Evolutionary conservation across 2,888 invertebrate genomes (phyloP).

Genomic region (Lottia gigantea): DNA sequence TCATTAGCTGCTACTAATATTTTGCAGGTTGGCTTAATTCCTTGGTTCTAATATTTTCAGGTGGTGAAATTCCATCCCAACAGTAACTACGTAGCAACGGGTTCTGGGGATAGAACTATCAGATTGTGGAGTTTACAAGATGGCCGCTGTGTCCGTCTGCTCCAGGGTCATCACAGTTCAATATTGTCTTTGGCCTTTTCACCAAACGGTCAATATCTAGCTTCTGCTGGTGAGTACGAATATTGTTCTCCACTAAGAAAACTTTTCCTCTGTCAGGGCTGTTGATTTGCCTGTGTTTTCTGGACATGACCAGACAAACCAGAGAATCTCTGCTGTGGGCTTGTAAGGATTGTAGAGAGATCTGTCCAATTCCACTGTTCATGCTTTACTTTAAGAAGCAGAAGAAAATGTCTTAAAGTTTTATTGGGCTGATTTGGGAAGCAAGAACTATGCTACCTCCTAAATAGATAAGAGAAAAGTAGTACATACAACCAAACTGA

Average conservation of each 20-base stretch:
- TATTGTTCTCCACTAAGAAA: not conserved
- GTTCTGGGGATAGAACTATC: conserved; percentile 89
- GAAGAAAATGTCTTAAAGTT: no score
- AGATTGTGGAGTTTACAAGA: conserved; percentile 88
- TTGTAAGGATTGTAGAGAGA: no score
- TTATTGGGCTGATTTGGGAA: no score
- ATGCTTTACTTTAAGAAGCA: no score
- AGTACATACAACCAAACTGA: no score
- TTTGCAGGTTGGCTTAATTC: no score
- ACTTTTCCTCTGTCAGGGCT: not conserved
- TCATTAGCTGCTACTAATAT: no score
- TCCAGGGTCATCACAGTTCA: conserved; percentile 78
- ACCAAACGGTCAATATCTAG: conserved; percentile 84
- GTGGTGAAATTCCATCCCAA: conserved; percentile 93
- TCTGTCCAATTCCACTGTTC: no score
- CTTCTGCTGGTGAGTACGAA: conserved; percentile 78
- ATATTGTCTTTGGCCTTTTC: conserved; percentile 85
- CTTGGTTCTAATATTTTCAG: conserved; percentile 70
- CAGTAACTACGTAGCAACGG: conserved; percentile 88
- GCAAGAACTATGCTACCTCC: no score
- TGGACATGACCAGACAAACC: no score
- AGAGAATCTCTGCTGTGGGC: no score
- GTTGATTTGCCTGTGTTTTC: not conserved
- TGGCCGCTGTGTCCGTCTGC: conserved; percentile 82
- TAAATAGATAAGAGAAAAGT: no score